Evolutionary conservation across 2,888 invertebrate genomes (phyloP), one percentile per base, ranked within the genome.

Genomic region (Ypsolopha scabrella): DNA sequence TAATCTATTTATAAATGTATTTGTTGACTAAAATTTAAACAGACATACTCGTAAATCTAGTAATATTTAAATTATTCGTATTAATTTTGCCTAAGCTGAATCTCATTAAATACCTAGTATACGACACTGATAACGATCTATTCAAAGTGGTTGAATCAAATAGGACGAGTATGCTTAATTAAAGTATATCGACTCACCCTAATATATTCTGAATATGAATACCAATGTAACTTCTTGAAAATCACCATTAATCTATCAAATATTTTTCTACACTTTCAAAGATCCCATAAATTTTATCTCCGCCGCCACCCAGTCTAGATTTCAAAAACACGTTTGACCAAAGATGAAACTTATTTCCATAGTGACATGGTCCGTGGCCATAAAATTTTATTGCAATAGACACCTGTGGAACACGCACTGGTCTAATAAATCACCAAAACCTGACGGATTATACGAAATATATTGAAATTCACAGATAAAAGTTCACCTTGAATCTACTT

Each of bases 261-360:
- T 11, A 41, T 8, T 2, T 45, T 45, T 44, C 24, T n/a, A 43
- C 54, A 54, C 8, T 24, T 53, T 60, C 58, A 58, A 57, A 56
- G 56, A 59, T 54, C 56, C 56, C 55, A 76, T 77, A 68, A 78
- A 75, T 70, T 67, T 57, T 50, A 33, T 14, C n/a, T 55, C 57
- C 58, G 80, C 69, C 83, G 83, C 82, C 82, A 80, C 70, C 77
- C 68, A 79, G 82, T 85, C 83, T 83, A 74, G 72, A 72, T 74
- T 68, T 66, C 57, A 58, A 58, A 56, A 70, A 73, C 71, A 57
- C 68, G 73, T 76, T 78, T 68, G 67, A 57, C 57, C 61, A 63
- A 72, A 70, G 65, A 64, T 67, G 64, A 65, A 66, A 65, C 54
- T 50, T 61, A 68, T 75, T 85, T 65, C 65, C 82, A 85, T 83